Percentiles rank a stretch among this genome's conserved stretches.
These are phyloP conservation scores for Spermophilus dauricus DNA, from an alignment of 2,113 vertebrate genomes.

Conservation along the genomic window DNA sequence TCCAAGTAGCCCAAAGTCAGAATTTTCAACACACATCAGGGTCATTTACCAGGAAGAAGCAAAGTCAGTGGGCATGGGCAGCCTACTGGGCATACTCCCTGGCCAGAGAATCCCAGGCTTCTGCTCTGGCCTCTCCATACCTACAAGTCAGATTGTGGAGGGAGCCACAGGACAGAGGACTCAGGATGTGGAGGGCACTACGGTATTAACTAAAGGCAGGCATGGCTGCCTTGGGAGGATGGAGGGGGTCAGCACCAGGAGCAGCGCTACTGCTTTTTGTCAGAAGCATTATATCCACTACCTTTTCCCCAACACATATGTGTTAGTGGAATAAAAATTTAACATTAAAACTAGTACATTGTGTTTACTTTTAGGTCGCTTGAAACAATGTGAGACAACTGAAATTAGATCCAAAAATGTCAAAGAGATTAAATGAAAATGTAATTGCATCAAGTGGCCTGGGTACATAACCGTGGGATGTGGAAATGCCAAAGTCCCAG, in stretches of 20 bases:
- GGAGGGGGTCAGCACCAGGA: accelerated
- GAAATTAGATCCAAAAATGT: neutral
- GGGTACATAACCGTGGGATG: neutral
- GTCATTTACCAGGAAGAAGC: neutral
- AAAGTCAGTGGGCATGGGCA: neutral
- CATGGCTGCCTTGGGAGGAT: neutral
- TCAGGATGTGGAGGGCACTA: neutral
- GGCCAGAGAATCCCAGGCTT: neutral
- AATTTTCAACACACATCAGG: neutral
- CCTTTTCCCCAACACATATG: neutral
- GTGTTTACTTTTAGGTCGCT: neutral
- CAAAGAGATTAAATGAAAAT: neutral
- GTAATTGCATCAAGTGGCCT: neutral
- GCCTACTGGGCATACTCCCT: neutral
- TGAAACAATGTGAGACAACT: neutral
- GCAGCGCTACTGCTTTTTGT: neutral
- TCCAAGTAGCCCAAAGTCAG: neutral
- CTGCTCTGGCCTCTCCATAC: neutral
- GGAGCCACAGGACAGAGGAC: neutral
- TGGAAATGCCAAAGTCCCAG: neutral
- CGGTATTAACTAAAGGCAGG: neutral
- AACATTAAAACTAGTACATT: neutral
- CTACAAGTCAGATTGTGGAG: neutral
- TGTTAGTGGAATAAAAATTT: neutral
- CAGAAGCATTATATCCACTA: accelerated